Evolutionary conservation across 2,888 invertebrate genomes (phyloP), one percentile per base, ranked within the genome.

Genomic region (Phyto melanocephala): DNA sequence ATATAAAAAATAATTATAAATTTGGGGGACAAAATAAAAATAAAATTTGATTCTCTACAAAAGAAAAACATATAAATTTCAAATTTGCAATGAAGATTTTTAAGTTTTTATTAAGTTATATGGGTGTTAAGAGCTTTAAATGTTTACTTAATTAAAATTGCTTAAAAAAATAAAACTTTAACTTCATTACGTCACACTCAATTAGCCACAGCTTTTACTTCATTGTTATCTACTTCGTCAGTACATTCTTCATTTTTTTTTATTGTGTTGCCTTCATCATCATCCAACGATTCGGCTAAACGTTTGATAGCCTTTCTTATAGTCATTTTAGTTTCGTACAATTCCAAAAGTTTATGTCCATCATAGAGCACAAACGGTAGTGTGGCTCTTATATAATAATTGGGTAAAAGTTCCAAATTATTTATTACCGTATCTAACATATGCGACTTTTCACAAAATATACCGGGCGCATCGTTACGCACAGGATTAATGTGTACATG

Each of bases 401-500:
- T 93, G 1, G 94, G 90, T 87, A 94, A 92, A 86, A 97, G 91
- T 92, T 97, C 95, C 85, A 99, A 94, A 89, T 99, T 99, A 89
- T 94, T 94, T 67, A 99, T 98, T 70, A 99, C 97, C 7, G 95
- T 95, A 56, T 95, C 94, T 11, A 99, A 92, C 75, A 98, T 92
- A 90, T 99, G 98, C 0, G 98, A 95, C 87, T 95, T 95, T 89
- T 98, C 97, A 13, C 95, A 94, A 91, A 94, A 94, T 87, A 96
- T 96, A 35, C 98, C 95, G 56, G 96, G 95, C 0, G 95, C 95
- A 86, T 96, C 96, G 92, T 95, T 95, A 56, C 93, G 93, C 2
- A 98, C 90, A 76, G 94, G 94, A 11, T 96, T 96, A 88, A 98
- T 97, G 91, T 99, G 99, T 0, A 99, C 93, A 90, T 99, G 99